Evolutionary conservation across 1,140 invertebrate genomes (phyloP).

Genomic region (Euwallacea fornicatus): DNA sequence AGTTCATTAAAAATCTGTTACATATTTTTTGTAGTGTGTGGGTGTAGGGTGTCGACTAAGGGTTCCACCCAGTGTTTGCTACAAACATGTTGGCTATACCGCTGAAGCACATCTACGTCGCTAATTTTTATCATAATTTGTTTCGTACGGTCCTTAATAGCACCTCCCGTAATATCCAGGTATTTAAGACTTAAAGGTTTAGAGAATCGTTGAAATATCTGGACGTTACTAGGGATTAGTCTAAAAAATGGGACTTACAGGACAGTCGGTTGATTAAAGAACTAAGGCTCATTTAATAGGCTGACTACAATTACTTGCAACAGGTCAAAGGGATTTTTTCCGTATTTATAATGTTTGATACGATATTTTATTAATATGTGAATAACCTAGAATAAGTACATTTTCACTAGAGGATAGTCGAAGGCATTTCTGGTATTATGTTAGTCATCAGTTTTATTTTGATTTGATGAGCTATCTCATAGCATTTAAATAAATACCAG

Average conservation of each 20-base stretch:
- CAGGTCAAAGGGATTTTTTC: constrained; percentile 48
- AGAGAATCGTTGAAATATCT: too few relatives aligned
- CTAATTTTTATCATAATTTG: constrained; percentile 41
- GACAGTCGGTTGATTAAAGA: too few relatives aligned
- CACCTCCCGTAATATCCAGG: constrained; percentile 21
- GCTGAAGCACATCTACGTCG: constrained; percentile 52
- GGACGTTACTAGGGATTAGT: too few relatives aligned
- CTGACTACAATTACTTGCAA: constrained; percentile 34
- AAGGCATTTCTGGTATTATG: constrained; percentile 28
- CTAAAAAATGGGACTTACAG: too few relatives aligned
- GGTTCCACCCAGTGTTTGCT: constrained; percentile 53
- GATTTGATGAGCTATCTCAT: not conserved
- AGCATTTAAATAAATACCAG: constrained; percentile 19
- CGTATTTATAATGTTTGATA: constrained; percentile 48
- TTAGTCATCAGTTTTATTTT: not conserved
- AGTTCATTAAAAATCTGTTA: constrained; percentile 30
- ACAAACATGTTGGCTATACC: constrained; percentile 51
- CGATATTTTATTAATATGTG: constrained; percentile 49
- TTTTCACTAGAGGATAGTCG: constrained; percentile 38
- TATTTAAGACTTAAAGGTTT: not conserved
- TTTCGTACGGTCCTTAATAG: constrained; percentile 33
- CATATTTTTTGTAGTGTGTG: constrained; percentile 51
- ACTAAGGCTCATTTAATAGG: too few relatives aligned
- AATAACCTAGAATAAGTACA: constrained; percentile 49
- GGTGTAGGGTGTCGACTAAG: constrained; percentile 49